Evolutionary conservation across 1,140 invertebrate species (phyloP), one percentile per base, ranked within the genome.

Genomic region (Parapsyche elsis): DNA sequence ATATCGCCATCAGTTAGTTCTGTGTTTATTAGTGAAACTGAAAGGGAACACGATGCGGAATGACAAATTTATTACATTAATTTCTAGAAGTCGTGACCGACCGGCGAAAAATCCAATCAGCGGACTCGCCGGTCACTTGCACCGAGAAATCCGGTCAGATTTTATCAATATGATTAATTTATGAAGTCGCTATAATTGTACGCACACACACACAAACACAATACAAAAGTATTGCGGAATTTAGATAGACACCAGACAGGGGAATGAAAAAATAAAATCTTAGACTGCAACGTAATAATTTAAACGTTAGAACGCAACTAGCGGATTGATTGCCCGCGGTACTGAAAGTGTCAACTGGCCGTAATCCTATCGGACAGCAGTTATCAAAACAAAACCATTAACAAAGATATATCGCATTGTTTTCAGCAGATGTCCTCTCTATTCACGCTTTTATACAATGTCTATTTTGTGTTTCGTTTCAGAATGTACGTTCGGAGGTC

Each of bases 401-500:
- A 75, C 30, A 49, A 49, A 46, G 46, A 75, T 19, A 44, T 38
- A 71, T 71, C 1, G 70, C 38, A n/a, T 45, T 30, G 26, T 45
- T 71, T 38, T 53, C 16, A 53, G 49, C 2, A 12, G 61, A 19
- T 19, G 61, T 21, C 21, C 21, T 67, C 21, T 53, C 16, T 53
- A 53, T 53, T 5, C 16, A 53, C 21, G 4, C 1, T 2, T 67
- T 21, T 67, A 10, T 10, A 10, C 19, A 21, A 71, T 23, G 12
- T 45, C 9, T 71, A 75, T 73, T 77, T 57, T 78, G 21, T 45
- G n/a, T 80, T 80, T 73, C 24, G 23, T 95, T 94, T 83, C 93
- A 96, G 96, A 97, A 91, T 97, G 96, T 86, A 93, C 93, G 64
- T 96, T 97, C 86, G 96, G 95, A 44, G 95, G 95, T 85, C 92